Conservation (phyloP, 2,888 invertebrate species). For the Drosophila parthenogenetica region DNA sequence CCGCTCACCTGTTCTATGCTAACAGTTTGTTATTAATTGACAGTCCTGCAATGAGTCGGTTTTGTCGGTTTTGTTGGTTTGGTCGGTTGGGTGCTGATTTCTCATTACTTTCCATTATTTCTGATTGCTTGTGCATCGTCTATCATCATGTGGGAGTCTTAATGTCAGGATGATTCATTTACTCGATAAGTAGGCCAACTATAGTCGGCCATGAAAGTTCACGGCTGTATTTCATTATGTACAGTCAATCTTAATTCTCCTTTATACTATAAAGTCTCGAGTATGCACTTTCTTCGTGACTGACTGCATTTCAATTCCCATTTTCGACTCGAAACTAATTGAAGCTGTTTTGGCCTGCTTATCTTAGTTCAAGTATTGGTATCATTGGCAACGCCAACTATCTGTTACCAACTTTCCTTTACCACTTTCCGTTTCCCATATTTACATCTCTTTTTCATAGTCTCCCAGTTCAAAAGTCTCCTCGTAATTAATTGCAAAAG, state of each 20-base stretch:
- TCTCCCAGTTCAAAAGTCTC: constrained; percentile 46
- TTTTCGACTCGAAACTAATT: constrained; percentile 50
- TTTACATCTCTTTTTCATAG: constrained; percentile 17
- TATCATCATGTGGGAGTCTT: constrained; percentile 48
- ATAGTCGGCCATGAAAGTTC: constrained; percentile 27
- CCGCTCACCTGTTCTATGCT: background rate
- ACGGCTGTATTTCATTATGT: constrained; percentile 19
- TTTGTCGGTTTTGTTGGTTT: constrained; percentile 19
- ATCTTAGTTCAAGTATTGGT: constrained; percentile 33
- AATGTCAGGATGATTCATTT: constrained; percentile 1
- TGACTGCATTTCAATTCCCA: constrained; percentile 50
- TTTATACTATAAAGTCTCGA: constrained; percentile 1
- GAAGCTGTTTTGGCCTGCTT: constrained; percentile 36
- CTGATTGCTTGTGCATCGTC: constrained; percentile 44
- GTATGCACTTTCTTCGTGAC: constrained; percentile 8
- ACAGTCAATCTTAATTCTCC: constrained; percentile 16
- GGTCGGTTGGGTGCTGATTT: constrained; percentile 22
- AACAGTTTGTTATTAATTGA: constrained; percentile 43
- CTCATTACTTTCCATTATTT: constrained; percentile 51
- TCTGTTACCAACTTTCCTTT: constrained; percentile 7
- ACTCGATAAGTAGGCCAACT: constrained; percentile 53
- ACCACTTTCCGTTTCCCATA: background rate
- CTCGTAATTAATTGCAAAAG: constrained; percentile 76
- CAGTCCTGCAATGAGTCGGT: constrained; percentile 42
- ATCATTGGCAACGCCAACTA: constrained; percentile 11